phyloP scores from a whole-genome alignment of 2,888 invertebrate species.

The Colostygia pectinataria region DNA sequence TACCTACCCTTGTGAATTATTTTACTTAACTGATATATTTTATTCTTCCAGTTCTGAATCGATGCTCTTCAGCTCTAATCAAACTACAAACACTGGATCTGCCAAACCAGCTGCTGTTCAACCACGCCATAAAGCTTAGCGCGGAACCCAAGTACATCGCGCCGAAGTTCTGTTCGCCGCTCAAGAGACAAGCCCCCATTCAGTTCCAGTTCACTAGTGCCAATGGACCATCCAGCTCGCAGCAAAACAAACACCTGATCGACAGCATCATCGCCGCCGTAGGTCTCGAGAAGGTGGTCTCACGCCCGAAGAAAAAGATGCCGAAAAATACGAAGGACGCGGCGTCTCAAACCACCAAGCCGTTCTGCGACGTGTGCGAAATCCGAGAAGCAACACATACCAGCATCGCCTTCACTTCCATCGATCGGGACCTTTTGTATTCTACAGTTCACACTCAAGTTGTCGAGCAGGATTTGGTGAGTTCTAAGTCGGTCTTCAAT shows the following conservation, averaged over 20 bases:
- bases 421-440: constrained; percentile 57
- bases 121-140: constrained; percentile 44
- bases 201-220: constrained; percentile 67
- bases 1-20: neutral
- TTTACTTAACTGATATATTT: constrained; percentile 42
- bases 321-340: constrained; percentile 60
- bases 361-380: constrained; percentile 69
- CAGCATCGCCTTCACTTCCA: constrained; percentile 47
- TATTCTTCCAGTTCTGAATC: constrained; percentile 71
- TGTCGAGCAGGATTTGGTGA: constrained; percentile 67
- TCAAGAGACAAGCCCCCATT: constrained; percentile 64
- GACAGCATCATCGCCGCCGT: constrained; percentile 64
- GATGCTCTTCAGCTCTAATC: constrained; percentile 62
- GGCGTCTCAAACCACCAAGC: constrained; percentile 66
- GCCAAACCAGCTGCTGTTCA: constrained; percentile 63
- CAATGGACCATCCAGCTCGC: constrained; percentile 41
- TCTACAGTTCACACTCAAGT: constrained; percentile 70
- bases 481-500: constrained; percentile 67
- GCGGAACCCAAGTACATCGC: constrained; percentile 50
- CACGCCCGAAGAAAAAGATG: constrained; percentile 56
- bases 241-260: constrained; percentile 68
- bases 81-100: constrained; percentile 58
- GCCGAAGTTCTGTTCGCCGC: constrained; percentile 67
- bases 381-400: constrained; percentile 59
- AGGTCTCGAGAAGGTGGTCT: constrained; percentile 58